Conservation (phyloP, 2,113 vertebrate genomes). For the Callipepla squamata region DNA sequence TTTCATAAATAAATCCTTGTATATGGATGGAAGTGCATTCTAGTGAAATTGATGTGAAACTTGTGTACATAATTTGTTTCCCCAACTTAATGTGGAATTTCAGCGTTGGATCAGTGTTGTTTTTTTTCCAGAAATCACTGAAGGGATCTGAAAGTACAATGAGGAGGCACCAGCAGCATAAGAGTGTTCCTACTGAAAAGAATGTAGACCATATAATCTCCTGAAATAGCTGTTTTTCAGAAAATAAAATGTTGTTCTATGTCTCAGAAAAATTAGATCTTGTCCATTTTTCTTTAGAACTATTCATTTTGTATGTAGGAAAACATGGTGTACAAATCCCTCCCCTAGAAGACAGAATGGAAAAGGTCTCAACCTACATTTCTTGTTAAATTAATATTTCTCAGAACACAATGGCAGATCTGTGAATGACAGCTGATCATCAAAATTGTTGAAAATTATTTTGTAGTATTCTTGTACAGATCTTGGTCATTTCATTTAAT, state of each 20-base stretch:
- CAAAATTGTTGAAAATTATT: neutral
- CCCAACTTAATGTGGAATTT: neutral
- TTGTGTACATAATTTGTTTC: neutral
- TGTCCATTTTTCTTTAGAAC: neutral
- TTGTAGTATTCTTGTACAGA: neutral
- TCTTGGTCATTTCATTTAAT: neutral
- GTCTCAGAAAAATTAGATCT: neutral
- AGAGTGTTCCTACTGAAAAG: neutral
- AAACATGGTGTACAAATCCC: neutral
- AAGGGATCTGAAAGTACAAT: neutral
- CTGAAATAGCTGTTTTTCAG: neutral
- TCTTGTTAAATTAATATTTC: neutral
- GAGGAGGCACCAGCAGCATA: neutral
- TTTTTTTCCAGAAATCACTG: neutral
- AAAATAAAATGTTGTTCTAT: neutral
- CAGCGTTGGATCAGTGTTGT: neutral
- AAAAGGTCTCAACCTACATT: neutral
- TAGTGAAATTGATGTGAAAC: neutral
- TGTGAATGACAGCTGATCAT: neutral
- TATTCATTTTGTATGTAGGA: neutral
- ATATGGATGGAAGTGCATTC: neutral
- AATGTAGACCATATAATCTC: neutral
- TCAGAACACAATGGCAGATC: neutral
- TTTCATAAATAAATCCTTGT: conserved; percentile 13
- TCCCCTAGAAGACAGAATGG: neutral